phyloP scores from a whole-genome alignment of 2,888 invertebrate species.

The Tethea ocularis region DNA sequence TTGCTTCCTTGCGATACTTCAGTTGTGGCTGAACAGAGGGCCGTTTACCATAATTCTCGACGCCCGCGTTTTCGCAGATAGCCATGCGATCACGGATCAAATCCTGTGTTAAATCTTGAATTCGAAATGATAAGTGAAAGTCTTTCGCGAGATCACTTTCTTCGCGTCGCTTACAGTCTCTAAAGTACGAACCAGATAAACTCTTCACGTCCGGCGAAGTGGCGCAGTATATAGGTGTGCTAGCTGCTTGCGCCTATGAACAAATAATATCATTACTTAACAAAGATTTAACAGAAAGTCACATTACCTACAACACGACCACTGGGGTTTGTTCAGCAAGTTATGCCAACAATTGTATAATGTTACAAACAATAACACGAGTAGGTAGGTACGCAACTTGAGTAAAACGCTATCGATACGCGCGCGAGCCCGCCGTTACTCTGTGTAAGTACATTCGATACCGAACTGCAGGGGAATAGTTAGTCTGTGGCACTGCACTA shows the following conservation, averaged over 20 bases:
- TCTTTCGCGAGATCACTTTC: constrained; percentile 66
- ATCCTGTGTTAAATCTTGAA: constrained; percentile 57
- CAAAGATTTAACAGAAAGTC: too few species aligned
- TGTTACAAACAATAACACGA: too few species aligned
- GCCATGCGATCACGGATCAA: constrained; percentile 46
- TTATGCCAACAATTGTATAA: too few species aligned
- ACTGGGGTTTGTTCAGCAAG: too few species aligned
- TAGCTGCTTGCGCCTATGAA: constrained; percentile 94
- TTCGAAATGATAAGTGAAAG: constrained; percentile 61
- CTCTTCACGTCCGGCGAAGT: constrained; percentile 91
- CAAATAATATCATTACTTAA: constrained; percentile 22
- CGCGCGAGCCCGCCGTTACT: too few species aligned
- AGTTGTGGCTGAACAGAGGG: constrained; percentile 18
- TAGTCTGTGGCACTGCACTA: too few species aligned
- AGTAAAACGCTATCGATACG: too few species aligned
- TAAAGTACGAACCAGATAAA: constrained; percentile 93
- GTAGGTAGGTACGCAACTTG: too few species aligned
- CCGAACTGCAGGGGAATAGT: too few species aligned
- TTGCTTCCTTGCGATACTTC: constrained; percentile 36
- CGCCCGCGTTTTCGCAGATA: constrained; percentile 21
- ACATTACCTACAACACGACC: too few species aligned
- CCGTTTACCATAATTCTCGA: constrained; percentile 12
- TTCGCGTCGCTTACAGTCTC: constrained; percentile 90
- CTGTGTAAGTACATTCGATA: too few species aligned
- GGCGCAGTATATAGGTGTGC: constrained; percentile 94